Evolutionary conservation across 2,797 vertebrate species (phyloP).

Genomic region (Sternotherus odoratus): DNA sequence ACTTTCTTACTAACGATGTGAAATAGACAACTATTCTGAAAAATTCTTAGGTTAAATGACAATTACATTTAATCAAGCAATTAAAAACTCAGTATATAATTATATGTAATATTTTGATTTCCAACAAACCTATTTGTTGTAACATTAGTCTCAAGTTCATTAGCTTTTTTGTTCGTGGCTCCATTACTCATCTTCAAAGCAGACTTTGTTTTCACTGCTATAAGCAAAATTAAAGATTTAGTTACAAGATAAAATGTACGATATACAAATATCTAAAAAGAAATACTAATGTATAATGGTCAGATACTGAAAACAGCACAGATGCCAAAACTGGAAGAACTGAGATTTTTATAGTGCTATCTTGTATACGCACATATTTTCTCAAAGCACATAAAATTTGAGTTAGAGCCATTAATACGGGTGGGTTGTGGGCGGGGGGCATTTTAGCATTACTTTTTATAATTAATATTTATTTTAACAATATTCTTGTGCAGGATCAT

Average conservation of each 20-base stretch:
- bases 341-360: neutral
- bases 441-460: neutral
- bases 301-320: neutral
- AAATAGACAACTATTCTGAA: neutral
- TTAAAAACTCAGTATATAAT: neutral
- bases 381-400: neutral
- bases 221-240: conserved; percentile 67
- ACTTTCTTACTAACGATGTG: neutral
- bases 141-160: conserved; percentile 70
- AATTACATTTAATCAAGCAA: neutral
- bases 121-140: conserved; percentile 73
- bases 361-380: neutral
- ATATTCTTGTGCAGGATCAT: neutral
- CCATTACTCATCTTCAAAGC: conserved; percentile 77
- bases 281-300: neutral
- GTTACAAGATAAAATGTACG: conserved; percentile 10
- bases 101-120: neutral
- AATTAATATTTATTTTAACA: neutral
- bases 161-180: conserved; percentile 71
- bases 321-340: neutral
- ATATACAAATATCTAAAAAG: neutral
- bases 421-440: no score
- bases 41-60: neutral
- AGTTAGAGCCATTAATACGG: neutral
- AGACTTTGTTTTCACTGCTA: conserved; percentile 76